Percentiles rank a stretch among this genome's conserved stretches.
These are phyloP conservation scores for Cyclophora punctaria DNA, from an alignment of 2,888 invertebrate species.

Conservation along the genomic window DNA sequence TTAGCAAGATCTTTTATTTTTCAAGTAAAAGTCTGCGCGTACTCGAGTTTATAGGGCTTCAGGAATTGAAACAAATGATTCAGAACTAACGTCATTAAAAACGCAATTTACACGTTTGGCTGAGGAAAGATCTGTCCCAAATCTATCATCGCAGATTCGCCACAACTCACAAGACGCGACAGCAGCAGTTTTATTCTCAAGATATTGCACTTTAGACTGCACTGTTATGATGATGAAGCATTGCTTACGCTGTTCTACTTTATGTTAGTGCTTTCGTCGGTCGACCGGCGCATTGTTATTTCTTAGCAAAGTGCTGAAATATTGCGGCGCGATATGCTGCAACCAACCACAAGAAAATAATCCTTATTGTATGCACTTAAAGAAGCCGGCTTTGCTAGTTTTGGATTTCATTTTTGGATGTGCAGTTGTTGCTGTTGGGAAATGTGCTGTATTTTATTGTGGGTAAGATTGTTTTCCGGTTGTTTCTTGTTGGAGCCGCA, in stretches of 20 bases:
- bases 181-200: slow-evolving; percentile 19
- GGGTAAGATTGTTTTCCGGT: slow-evolving; percentile 25
- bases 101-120: too few species aligned
- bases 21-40: too few species aligned
- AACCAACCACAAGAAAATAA: slow-evolving; percentile 26
- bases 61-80: too few species aligned
- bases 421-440: slow-evolving; percentile 12
- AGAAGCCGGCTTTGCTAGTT: slow-evolving; percentile 39
- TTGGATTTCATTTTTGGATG: slow-evolving; percentile 40
- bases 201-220: slow-evolving; percentile 23
- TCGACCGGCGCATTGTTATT: slow-evolving; percentile 62
- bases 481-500: slow-evolving; percentile 33
- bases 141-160: slow-evolving; percentile 14
- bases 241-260: slow-evolving; percentile 50
- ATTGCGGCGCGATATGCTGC: slow-evolving; percentile 45
- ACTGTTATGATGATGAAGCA: slow-evolving; percentile 53
- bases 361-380: slow-evolving; percentile 25
- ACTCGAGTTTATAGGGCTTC: too few species aligned
- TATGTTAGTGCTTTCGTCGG: slow-evolving; percentile 51
- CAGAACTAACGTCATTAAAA: too few species aligned
- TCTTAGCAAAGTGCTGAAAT: slow-evolving; percentile 64
- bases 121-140: too few species aligned
- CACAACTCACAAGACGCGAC: slow-evolving; percentile 4
- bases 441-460: slow-evolving; percentile 21
- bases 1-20: too few species aligned